Evolutionary conservation across 2,888 invertebrate species (phyloP).

Genomic region (Plebejus argus): DNA sequence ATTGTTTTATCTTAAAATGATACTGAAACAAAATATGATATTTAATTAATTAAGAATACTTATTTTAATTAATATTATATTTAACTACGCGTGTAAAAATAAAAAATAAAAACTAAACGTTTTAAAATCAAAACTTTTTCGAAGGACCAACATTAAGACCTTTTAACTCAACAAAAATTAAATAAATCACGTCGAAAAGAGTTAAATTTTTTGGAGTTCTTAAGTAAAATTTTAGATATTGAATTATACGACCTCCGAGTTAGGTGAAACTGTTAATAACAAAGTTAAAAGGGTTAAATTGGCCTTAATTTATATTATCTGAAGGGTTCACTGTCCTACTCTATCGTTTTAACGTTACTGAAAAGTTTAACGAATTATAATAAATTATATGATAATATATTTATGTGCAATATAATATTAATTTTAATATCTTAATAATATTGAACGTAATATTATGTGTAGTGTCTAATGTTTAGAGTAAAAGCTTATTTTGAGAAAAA

Average conservation of each 20-base stretch:
- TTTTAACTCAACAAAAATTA: neutral
- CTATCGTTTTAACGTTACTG: neutral
- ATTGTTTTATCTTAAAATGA: too few relatives aligned
- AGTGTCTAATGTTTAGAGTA: too few relatives aligned
- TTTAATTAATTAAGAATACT: too few relatives aligned
- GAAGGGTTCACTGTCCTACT: neutral
- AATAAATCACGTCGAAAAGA: conserved; percentile 8
- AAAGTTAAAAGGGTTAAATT: conserved; percentile 30
- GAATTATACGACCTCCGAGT: conserved; percentile 9
- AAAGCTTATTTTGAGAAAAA: too few relatives aligned
- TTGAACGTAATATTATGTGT: too few relatives aligned
- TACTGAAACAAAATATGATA: too few relatives aligned
- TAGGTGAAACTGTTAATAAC: conserved; percentile 8
- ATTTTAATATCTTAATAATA: too few relatives aligned
- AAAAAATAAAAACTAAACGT: neutral
- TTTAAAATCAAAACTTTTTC: neutral
- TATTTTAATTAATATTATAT: neutral
- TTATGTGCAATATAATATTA: too few relatives aligned
- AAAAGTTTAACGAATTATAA: neutral
- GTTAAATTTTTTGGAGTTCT: conserved; percentile 14
- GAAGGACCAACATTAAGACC: neutral
- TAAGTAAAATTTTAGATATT: conserved; percentile 5
- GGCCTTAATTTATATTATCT: conserved; percentile 26
- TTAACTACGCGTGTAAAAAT: neutral
- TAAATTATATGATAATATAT: too few relatives aligned